These are phyloP conservation scores for Mugil cephalus DNA, from an alignment of 2,113 vertebrate species.

Conservation along the genomic window DNA sequence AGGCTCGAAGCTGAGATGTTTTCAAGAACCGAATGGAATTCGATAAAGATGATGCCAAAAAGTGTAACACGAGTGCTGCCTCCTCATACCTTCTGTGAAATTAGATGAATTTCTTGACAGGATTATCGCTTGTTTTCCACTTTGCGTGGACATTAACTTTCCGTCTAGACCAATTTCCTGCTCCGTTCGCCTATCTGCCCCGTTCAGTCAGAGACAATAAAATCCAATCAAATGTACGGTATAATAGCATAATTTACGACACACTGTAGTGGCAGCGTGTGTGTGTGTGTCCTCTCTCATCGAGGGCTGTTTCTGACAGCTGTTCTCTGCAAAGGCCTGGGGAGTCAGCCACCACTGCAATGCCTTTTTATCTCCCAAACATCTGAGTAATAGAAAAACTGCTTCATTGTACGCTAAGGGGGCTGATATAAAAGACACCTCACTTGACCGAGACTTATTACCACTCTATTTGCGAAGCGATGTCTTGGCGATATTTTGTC, in stretches of 20 bases:
- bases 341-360: slow-evolving; percentile 43
- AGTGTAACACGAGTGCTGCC: neutral
- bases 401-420: slow-evolving; percentile 59
- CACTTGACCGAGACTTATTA: slow-evolving; percentile 78
- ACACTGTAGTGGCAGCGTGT: neutral
- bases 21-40: slow-evolving; percentile 43
- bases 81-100: slow-evolving; percentile 18
- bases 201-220: slow-evolving; percentile 17
- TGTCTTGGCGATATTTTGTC: slow-evolving; percentile 73
- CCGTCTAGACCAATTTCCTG: slow-evolving; percentile 39
- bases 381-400: slow-evolving; percentile 73
- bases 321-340: slow-evolving; percentile 43
- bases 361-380: slow-evolving; percentile 71
- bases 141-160: slow-evolving; percentile 34
- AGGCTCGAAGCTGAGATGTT: slow-evolving; percentile 23
- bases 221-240: slow-evolving; percentile 33
- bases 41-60: slow-evolving; percentile 37
- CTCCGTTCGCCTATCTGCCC: slow-evolving; percentile 14
- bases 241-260: slow-evolving; percentile 40
- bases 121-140: slow-evolving; percentile 29
- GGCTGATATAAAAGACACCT: slow-evolving; percentile 63
- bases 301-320: slow-evolving; percentile 51
- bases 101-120: slow-evolving; percentile 28
- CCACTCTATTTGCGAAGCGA: slow-evolving; percentile 75
- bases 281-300: slow-evolving; percentile 3